Evolutionary conservation across 2,888 invertebrate species (phyloP).

Genomic region (Papilio protenor): DNA sequence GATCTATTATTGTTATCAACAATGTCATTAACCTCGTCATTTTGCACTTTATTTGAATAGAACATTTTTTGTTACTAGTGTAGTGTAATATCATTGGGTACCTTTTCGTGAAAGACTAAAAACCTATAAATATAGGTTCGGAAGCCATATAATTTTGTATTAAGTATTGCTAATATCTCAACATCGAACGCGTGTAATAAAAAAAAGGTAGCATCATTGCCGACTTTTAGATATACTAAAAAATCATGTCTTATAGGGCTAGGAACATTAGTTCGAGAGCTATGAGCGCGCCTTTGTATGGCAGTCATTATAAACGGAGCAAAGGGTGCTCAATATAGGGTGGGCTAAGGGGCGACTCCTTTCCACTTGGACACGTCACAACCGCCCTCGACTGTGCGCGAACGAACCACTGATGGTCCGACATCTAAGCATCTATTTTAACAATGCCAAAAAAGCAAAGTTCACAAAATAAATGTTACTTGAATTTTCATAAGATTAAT

Average conservation of each 20-base stretch:
- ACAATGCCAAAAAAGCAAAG: constrained; percentile 15
- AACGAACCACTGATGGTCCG: constrained; percentile 42
- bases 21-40: constrained; percentile 9
- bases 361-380: constrained; percentile 76
- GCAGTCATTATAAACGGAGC: constrained; percentile 47
- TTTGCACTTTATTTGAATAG: neutral
- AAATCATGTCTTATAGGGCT: neutral
- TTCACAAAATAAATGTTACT: neutral
- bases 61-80: neutral
- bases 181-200: neutral
- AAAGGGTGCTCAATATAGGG: constrained; percentile 67
- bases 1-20: constrained; percentile 15
- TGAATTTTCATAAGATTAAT: too few relatives aligned
- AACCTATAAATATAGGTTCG: neutral
- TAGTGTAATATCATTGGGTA: neutral
- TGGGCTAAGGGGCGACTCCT: constrained; percentile 56
- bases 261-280: constrained; percentile 18
- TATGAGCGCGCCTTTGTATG: constrained; percentile 23
- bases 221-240: neutral
- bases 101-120: neutral
- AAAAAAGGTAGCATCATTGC: neutral
- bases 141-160: neutral
- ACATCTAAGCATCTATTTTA: constrained; percentile 34
- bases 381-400: constrained; percentile 59
- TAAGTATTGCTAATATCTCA: neutral